Percentiles rank a stretch among this genome's conserved stretches.
Conservation (phyloP, 2,888 invertebrate genomes). For the Agriopis marginaria region DNA sequence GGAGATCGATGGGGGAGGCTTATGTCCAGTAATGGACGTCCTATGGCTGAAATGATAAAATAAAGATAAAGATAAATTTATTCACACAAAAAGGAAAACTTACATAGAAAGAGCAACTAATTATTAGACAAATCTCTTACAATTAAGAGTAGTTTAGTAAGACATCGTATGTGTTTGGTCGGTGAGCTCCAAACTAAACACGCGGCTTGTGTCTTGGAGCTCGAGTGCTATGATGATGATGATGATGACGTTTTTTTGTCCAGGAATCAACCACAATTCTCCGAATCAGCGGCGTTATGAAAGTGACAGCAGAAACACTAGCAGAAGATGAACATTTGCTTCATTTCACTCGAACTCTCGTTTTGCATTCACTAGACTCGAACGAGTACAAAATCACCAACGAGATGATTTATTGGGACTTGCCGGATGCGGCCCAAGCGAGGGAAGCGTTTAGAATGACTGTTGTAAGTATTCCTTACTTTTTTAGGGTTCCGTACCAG, state of each 20-base stretch:
- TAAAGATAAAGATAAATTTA: too few species aligned
- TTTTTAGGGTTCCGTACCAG: too few species aligned
- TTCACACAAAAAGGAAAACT: too few species aligned
- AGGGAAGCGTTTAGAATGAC: constrained; percentile 64
- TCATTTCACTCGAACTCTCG: constrained; percentile 87
- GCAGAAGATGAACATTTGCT: constrained; percentile 80
- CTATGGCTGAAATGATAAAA: too few species aligned
- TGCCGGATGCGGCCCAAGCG: constrained; percentile 73
- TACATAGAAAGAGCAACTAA: too few species aligned
- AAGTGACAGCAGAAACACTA: constrained; percentile 82
- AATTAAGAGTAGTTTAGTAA: too few species aligned
- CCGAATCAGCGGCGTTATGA: constrained; percentile 88
- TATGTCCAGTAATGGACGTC: too few species aligned
- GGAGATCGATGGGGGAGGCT: too few species aligned
- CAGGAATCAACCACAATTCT: constrained; percentile 81
- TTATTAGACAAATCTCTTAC: too few species aligned
- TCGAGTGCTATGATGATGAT: neutral
- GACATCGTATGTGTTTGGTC: too few species aligned
- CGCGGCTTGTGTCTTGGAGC: too few species aligned
- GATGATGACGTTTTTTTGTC: neutral
- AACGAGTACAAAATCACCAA: constrained; percentile 88
- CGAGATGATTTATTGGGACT: constrained; percentile 88
- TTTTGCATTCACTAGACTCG: constrained; percentile 75
- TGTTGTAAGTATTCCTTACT: constrained; percentile 58
- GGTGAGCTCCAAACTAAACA: too few species aligned